phyloP scores from a whole-genome alignment of 2,113 vertebrate species.

The Lota lota region DNA sequence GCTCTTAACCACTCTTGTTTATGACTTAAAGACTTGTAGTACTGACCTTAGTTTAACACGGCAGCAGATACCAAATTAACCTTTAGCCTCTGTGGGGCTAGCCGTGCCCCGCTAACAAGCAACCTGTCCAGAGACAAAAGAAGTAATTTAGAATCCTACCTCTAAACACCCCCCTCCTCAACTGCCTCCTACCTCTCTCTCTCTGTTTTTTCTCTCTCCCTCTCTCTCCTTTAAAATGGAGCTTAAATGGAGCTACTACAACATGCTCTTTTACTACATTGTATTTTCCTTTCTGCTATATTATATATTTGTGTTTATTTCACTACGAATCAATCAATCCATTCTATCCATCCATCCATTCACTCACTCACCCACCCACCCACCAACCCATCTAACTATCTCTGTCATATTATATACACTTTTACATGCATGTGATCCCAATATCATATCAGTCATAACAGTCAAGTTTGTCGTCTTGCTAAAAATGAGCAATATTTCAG shows the following conservation, averaged over 20 bases:
- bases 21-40: conserved; percentile 82
- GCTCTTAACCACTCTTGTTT: conserved; percentile 79
- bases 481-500: too few species aligned
- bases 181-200: conserved; percentile 9
- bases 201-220: conserved; percentile 42
- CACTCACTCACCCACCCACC: too few species aligned
- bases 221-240: background rate
- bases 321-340: too few species aligned
- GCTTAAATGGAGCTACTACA: background rate
- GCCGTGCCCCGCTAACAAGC: conserved; percentile 79
- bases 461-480: too few species aligned
- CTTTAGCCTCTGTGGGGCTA: conserved; percentile 76
- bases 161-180: conserved; percentile 42
- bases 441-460: too few species aligned
- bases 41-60: conserved; percentile 82
- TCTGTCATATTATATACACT: too few species aligned
- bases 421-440: too few species aligned
- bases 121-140: conserved; percentile 78
- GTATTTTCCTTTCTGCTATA: background rate
- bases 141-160: conserved; percentile 74
- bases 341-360: too few species aligned
- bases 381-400: too few species aligned
- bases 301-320: background rate
- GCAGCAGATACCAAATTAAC: conserved; percentile 82
- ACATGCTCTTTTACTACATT: background rate